A percentile compares a stretch with the other conserved stretches of the same genome.
phyloP scores from a whole-genome alignment of 2,888 invertebrate species.

The Scaeva pyrastri region DNA sequence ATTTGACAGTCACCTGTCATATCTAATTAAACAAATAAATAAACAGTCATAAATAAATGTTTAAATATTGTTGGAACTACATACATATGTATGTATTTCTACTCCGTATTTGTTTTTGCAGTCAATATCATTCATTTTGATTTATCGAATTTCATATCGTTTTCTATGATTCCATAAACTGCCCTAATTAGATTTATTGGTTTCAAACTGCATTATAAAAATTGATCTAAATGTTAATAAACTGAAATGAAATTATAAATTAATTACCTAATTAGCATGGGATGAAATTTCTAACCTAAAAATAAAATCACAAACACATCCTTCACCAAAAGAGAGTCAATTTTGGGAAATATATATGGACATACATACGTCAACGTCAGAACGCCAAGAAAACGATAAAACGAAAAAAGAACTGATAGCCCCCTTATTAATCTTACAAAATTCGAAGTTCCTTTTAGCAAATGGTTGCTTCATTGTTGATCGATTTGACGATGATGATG shows the following conservation, averaged over 20 bases:
- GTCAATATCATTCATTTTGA: too few relatives aligned
- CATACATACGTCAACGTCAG: too few relatives aligned
- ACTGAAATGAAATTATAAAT: constrained; percentile 58
- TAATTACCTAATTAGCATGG: constrained; percentile 71
- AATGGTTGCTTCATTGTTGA: constrained; percentile 54
- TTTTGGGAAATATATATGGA: too few relatives aligned
- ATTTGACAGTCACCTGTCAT: too few relatives aligned
- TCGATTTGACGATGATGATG: constrained; percentile 63
- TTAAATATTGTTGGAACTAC: too few relatives aligned
- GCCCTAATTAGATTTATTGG: background rate
- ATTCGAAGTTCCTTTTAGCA: constrained; percentile 26
- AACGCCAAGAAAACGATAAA: constrained; percentile 38
- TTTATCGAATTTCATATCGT: background rate
- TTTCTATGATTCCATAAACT: background rate
- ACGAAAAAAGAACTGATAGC: constrained; percentile 7
- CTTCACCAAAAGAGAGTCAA: constrained; percentile 56
- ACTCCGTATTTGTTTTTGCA: too few relatives aligned
- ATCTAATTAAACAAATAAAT: too few relatives aligned
- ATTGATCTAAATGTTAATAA: background rate
- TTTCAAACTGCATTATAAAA: background rate
- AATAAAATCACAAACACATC: constrained; percentile 56
- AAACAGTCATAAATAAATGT: too few relatives aligned
- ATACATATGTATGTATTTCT: too few relatives aligned
- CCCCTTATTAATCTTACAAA: constrained; percentile 23
- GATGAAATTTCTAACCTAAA: constrained; percentile 53